Conservation (phyloP, 2,888 invertebrate genomes). For the Limnephilus auricula region DNA sequence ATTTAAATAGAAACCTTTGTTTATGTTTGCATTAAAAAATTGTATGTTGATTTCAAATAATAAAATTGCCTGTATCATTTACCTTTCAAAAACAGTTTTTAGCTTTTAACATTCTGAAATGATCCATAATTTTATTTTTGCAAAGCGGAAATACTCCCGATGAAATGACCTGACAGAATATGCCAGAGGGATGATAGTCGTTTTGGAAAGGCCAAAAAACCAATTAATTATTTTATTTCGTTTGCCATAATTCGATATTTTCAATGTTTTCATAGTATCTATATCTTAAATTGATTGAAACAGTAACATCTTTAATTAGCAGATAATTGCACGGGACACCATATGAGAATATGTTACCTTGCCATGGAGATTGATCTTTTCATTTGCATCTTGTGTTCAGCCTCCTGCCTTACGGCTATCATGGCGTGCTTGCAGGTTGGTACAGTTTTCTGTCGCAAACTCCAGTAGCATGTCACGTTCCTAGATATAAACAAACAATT, state of each 20-base stretch:
- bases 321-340: neutral
- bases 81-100: no score
- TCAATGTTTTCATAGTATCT: neutral
- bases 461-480: constrained; percentile 95
- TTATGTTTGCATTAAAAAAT: no score
- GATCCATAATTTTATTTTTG: no score
- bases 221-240: neutral
- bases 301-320: neutral
- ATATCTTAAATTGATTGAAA: neutral
- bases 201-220: neutral
- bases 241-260: neutral
- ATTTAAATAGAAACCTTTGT: no score
- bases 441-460: constrained; percentile 89
- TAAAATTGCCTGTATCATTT: no score
- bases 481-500: constrained; percentile 70
- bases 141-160: no score
- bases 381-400: constrained; percentile 85
- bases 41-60: no score
- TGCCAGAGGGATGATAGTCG: no score
- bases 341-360: constrained; percentile 72
- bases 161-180: no score
- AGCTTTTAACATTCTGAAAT: no score
- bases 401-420: constrained; percentile 90
- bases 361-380: constrained; percentile 82
- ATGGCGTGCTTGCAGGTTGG: constrained; percentile 94